Conservation (phyloP, 35 echinoderm and acorn worm species). For the Ophioderma brevispina region DNA sequence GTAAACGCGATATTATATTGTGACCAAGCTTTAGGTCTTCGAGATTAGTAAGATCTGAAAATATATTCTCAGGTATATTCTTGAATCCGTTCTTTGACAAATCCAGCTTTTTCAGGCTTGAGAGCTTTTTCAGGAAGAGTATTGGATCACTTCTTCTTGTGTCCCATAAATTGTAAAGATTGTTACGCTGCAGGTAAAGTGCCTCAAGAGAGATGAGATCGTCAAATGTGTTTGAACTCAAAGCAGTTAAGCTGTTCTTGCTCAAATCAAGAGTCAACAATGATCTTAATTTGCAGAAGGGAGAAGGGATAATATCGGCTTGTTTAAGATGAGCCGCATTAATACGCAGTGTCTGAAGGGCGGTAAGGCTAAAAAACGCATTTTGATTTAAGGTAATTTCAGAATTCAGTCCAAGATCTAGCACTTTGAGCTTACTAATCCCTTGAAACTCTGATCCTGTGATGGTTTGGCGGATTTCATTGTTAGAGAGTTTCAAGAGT, state of each 20-base stretch:
- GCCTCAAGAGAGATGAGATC: conserved; percentile 34
- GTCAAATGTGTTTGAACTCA: conserved; percentile 49
- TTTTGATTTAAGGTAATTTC: conserved; percentile 24
- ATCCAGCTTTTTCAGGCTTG: conserved; percentile 47
- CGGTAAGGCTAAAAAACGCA: conserved; percentile 41
- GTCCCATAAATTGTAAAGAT: conserved; percentile 67
- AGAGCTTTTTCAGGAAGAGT: conserved; percentile 36
- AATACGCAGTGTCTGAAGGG: conserved; percentile 56
- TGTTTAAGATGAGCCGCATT: conserved; percentile 43
- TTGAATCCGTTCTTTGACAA: conserved; percentile 74
- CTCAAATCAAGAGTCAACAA: conserved; percentile 67
- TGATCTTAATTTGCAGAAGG: conserved; percentile 43
- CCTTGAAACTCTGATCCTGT: conserved; percentile 61
- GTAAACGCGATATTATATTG: conserved; percentile 46
- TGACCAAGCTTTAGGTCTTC: conserved; percentile 39
- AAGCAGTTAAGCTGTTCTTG: conserved; percentile 70
- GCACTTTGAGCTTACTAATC: conserved; percentile 39
- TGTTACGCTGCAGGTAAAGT: conserved; percentile 83
- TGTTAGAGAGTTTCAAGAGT: conserved; percentile 66
- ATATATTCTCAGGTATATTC: conserved; percentile 44
- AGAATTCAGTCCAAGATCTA: conserved; percentile 65
- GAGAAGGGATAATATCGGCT: conserved; percentile 41
- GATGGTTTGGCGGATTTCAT: conserved; percentile 58
- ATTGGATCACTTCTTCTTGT: not conserved
- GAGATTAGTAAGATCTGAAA: conserved; percentile 20